phyloP scores from a whole-genome alignment of 2,888 invertebrate genomes.

The Tenthredo amoena region DNA sequence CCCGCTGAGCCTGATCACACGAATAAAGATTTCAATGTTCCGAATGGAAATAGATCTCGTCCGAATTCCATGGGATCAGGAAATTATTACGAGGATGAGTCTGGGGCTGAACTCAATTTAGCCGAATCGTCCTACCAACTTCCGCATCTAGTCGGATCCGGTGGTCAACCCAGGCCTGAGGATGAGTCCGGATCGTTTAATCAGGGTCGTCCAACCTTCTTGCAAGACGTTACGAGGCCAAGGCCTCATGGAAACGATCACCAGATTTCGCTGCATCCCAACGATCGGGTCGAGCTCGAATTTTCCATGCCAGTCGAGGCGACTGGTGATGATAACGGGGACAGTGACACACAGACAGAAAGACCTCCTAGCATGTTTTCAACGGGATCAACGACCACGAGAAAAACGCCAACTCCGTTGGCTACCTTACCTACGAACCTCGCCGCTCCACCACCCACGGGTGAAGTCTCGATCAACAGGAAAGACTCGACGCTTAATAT shows the following conservation, averaged over 20 bases:
- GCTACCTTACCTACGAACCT: constrained; percentile 72
- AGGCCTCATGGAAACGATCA: constrained; percentile 45
- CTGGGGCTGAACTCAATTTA: constrained; percentile 22
- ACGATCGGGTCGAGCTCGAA: constrained; percentile 64
- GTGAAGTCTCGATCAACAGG: constrained; percentile 37
- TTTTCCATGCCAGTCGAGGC: constrained; percentile 71
- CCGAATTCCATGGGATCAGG: constrained; percentile 7
- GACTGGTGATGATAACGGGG: constrained; percentile 66
- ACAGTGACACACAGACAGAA: constrained; percentile 70
- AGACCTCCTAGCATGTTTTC: constrained; percentile 70
- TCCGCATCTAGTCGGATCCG: neutral
- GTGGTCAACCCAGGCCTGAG: constrained; percentile 15
- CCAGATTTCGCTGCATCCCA: constrained; percentile 39
- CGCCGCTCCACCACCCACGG: constrained; percentile 61
- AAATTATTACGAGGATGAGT: constrained; percentile 29
- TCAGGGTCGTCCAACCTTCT: neutral
- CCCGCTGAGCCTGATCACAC: constrained; percentile 17
- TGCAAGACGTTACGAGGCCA: neutral
- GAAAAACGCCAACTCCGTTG: constrained; percentile 61
- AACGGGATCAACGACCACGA: constrained; percentile 61
- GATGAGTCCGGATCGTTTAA: neutral
- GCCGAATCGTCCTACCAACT: constrained; percentile 35
- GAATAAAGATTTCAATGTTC: neutral
- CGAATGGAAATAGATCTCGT: constrained; percentile 19
- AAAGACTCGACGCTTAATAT: constrained; percentile 50